Percentiles rank a stretch among this genome's conserved stretches.
These are phyloP conservation scores for Tineola bisselliella DNA, from an alignment of 2,888 invertebrate species.

Conservation along the genomic window DNA sequence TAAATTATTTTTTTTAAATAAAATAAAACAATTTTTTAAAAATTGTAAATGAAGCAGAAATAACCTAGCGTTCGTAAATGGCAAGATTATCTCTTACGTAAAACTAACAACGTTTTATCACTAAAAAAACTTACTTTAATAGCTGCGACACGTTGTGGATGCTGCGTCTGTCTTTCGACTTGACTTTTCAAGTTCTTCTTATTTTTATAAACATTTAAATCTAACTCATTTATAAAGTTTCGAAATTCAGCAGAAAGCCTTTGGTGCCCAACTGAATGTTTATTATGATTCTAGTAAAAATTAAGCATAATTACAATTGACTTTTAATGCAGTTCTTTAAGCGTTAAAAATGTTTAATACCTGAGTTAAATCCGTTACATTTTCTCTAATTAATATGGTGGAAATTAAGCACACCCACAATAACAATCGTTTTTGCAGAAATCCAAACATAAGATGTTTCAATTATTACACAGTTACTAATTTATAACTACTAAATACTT, in stretches of 20 bases:
- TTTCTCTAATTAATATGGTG: not conserved
- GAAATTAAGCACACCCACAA: not conserved
- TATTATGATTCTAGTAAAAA: too few relatives aligned
- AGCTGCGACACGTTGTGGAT: not conserved
- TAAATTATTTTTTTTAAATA: too few relatives aligned
- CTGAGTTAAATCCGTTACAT: not conserved
- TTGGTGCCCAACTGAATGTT: too few relatives aligned
- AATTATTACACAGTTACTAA: not conserved
- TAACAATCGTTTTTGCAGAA: not conserved
- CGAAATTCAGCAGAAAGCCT: not conserved
- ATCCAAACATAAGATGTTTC: not conserved
- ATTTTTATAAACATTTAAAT: not conserved
- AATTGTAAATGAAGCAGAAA: too few relatives aligned
- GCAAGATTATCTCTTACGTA: too few relatives aligned
- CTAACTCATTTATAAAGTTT: not conserved
- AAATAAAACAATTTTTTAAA: too few relatives aligned
- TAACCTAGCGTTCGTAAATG: too few relatives aligned
- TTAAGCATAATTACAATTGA: too few relatives aligned
- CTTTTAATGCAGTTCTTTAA: too few relatives aligned
- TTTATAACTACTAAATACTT: not conserved
- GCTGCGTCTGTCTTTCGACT: not conserved
- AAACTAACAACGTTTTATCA: not conserved
- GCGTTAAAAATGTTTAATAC: too few relatives aligned
- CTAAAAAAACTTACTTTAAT: not conserved
- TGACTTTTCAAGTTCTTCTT: not conserved